Percentiles rank a stretch among this genome's conserved stretches.
Conservation (phyloP, 2,888 invertebrate species). For the Scrobipalpa atriplicella region DNA sequence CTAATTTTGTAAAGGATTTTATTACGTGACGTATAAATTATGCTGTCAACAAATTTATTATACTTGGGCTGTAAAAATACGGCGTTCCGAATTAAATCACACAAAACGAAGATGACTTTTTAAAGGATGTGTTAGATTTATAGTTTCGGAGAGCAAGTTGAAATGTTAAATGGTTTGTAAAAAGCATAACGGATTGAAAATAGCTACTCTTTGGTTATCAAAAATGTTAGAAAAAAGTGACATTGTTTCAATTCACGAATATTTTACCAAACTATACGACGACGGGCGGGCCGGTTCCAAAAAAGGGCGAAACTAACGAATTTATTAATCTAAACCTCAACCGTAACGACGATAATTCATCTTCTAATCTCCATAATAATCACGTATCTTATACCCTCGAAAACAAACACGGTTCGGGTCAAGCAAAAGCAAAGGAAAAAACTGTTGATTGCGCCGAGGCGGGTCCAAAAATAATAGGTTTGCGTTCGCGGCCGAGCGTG, state of each 20-base stretch:
- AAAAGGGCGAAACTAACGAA: conserved; percentile 22
- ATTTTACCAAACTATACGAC: not conserved
- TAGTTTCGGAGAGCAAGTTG: conserved; percentile 25
- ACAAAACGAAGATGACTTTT: conserved; percentile 31
- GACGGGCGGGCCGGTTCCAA: not conserved
- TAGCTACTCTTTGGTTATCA: not conserved
- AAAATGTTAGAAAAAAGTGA: not conserved
- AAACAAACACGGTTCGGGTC: conserved; percentile 75
- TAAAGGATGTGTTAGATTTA: conserved; percentile 32
- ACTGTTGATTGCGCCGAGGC: conserved; percentile 73
- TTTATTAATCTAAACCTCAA: conserved; percentile 30
- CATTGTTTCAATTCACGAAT: not conserved
- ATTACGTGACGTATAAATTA: conserved; percentile 41
- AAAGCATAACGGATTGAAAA: conserved; percentile 1
- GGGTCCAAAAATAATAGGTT: conserved; percentile 75
- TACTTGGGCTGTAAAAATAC: conserved; percentile 27
- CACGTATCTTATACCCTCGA: conserved; percentile 69
- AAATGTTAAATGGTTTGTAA: conserved; percentile 4
- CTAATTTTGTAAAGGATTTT: conserved; percentile 41
- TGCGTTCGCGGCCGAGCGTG: conserved; percentile 45
- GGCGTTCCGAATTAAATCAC: conserved; percentile 31
- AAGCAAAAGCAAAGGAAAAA: conserved; percentile 54
- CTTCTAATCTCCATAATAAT: conserved; percentile 72
- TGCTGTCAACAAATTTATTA: conserved; percentile 40
- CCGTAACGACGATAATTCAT: conserved; percentile 52